These are phyloP conservation scores for Brachypterus glaber DNA, from an alignment of 2,888 invertebrate species.

Conservation along the genomic window DNA sequence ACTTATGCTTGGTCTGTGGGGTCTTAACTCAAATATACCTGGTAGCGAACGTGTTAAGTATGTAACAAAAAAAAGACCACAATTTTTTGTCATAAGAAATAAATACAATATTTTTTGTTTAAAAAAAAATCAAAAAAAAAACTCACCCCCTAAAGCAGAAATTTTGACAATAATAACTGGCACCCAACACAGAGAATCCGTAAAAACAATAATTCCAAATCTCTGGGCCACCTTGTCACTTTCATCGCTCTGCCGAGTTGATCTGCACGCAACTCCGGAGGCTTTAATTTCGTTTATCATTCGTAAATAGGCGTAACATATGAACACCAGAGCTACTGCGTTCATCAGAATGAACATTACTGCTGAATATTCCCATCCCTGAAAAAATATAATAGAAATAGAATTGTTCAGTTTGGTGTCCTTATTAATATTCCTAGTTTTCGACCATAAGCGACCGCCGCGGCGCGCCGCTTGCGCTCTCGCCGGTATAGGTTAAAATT, in stretches of 20 bases:
- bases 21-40: no score
- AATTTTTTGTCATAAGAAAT: no score
- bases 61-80: no score
- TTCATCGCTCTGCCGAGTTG: constrained; percentile 49
- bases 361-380: constrained; percentile 54
- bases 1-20: no score
- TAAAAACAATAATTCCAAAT: constrained; percentile 50
- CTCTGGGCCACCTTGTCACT: constrained; percentile 47
- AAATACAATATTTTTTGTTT: no score
- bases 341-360: constrained; percentile 49
- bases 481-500: no score
- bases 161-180: constrained; percentile 50
- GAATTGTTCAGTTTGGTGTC: no score
- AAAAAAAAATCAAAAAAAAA: not conserved
- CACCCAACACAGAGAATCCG: constrained; percentile 53
- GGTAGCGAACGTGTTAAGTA: no score
- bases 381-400: constrained; percentile 16
- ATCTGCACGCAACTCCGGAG: constrained; percentile 49
- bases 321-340: constrained; percentile 47
- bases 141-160: constrained; percentile 45
- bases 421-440: no score
- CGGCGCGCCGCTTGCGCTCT: no score
- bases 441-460: no score
- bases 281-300: constrained; percentile 50
- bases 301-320: constrained; percentile 47